Percentiles rank a stretch among this genome's conserved stretches.
Conservation (phyloP, 2,113 vertebrate genomes). For the Pedionomus torquatus region DNA sequence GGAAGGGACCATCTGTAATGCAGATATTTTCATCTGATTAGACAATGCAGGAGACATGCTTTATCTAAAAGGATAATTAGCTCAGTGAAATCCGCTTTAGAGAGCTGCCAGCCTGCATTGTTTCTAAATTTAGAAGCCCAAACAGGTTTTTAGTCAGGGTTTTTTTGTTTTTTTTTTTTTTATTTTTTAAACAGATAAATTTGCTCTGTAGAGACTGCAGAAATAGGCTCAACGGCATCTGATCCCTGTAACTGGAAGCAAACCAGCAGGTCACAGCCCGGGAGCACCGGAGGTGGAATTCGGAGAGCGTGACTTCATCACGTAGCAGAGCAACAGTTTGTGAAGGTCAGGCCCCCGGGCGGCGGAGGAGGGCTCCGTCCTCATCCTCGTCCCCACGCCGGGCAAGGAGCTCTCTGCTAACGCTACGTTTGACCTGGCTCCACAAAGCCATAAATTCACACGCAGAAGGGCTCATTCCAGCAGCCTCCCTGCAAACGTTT, state of each 20-base stretch:
- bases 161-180: not conserved
- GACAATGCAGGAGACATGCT: slow-evolving; percentile 47
- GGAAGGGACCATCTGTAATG: slow-evolving; percentile 64
- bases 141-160: not conserved
- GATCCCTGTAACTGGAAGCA: not conserved
- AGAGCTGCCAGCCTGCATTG: slow-evolving; percentile 16
- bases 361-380: not conserved
- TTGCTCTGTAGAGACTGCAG: not conserved
- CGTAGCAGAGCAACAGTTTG: not conserved
- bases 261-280: not conserved
- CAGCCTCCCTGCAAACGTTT: slow-evolving; percentile 31
- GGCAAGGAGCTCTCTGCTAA: not conserved
- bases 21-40: slow-evolving; percentile 59
- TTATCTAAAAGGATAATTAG: slow-evolving; percentile 60
- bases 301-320: not conserved
- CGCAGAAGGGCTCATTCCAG: not conserved
- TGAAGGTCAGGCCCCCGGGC: not conserved
- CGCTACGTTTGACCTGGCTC: not conserved
- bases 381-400: not conserved
- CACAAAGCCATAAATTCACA: slow-evolving; percentile 11
- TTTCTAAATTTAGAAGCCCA: slow-evolving; percentile 39
- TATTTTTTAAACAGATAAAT: not conserved
- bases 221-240: not conserved
- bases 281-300: not conserved
- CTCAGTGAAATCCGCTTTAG: slow-evolving; percentile 33